Evolutionary conservation across 2,888 invertebrate species (phyloP).

Genomic region (Stenodema calcarata): DNA sequence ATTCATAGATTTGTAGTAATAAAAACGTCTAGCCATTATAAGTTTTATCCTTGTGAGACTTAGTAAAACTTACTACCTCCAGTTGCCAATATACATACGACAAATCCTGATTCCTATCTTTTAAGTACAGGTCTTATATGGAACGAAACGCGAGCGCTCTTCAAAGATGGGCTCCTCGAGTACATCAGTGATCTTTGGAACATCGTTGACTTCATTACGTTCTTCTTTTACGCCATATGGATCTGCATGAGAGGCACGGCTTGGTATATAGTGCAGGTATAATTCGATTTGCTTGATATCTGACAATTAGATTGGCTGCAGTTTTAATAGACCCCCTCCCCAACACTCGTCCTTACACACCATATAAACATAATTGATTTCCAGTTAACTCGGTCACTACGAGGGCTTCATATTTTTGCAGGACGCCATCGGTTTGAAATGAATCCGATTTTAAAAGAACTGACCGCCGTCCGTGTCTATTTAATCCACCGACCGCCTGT

Average conservation of each 20-base stretch:
- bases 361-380: background rate
- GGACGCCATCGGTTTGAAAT: background rate
- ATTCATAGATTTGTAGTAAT: too few relatives aligned
- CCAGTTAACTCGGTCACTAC: background rate
- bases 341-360: background rate
- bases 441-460: background rate
- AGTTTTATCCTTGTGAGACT: too few relatives aligned
- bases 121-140: conserved; percentile 81
- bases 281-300: background rate
- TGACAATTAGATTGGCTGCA: too few relatives aligned
- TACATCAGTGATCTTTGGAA: conserved; percentile 98
- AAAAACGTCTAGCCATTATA: too few relatives aligned
- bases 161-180: conserved; percentile 87
- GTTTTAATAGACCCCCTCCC: too few relatives aligned
- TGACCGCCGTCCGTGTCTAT: background rate
- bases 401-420: background rate
- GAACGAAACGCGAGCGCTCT: conserved; percentile 90
- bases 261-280: conserved; percentile 88
- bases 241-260: conserved; percentile 86
- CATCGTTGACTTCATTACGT: conserved; percentile 96
- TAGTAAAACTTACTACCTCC: background rate
- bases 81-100: too few relatives aligned
- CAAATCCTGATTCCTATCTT: background rate
- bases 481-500: background rate
- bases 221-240: conserved; percentile 94